A percentile compares a stretch with the other conserved stretches of the same genome.
These are phyloP conservation scores for Astatoreochromis straeleni DNA, from an alignment of 2,113 vertebrate genomes.

Conservation along the genomic window DNA sequence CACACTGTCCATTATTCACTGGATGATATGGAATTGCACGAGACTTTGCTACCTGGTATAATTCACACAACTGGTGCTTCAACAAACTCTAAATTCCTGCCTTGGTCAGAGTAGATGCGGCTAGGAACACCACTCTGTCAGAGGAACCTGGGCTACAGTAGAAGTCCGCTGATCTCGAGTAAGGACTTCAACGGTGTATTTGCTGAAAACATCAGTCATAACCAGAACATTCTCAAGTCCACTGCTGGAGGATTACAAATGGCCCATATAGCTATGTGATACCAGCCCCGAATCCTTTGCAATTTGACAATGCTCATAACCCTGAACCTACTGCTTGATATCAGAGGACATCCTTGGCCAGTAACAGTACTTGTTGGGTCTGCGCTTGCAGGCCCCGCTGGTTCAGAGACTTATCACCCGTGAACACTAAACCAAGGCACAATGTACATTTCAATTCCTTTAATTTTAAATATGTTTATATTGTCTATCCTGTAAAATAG, in stretches of 20 bases:
- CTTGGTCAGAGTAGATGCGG: neutral
- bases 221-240: neutral
- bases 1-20: neutral
- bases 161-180: neutral
- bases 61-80: neutral
- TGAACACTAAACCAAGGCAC: too few species aligned
- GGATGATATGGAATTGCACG: neutral
- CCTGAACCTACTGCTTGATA: neutral
- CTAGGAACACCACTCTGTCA: neutral
- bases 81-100: neutral
- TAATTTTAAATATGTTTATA: too few species aligned
- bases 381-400: fast-evolving
- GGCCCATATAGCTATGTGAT: neutral
- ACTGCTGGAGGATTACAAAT: neutral
- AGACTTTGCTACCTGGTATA: neutral
- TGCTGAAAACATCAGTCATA: neutral
- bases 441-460: too few species aligned
- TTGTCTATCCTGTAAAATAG: too few species aligned
- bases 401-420: fast-evolving
- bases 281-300: neutral
- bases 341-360: neutral
- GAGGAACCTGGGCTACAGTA: neutral
- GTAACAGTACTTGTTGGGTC: neutral
- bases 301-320: neutral
- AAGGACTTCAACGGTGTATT: neutral